A percentile compares a stretch with the other conserved stretches of the same genome.
phyloP scores from a whole-genome alignment of 1,140 invertebrate species.

The Armadillidium nasatum region DNA sequence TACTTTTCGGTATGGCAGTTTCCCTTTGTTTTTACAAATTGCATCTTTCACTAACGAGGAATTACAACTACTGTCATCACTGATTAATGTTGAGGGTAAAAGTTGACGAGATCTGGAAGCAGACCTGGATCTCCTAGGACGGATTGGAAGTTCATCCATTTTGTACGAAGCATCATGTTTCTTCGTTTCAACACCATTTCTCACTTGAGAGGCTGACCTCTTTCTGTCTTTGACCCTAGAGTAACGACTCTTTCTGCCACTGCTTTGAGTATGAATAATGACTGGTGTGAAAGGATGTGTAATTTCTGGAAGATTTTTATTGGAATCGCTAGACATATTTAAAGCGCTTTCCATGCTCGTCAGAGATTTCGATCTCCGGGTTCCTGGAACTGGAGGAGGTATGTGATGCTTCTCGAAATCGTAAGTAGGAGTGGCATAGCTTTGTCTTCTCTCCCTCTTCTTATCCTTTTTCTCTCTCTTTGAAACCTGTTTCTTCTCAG shows the following conservation, averaged over 20 bases:
- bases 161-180: not conserved
- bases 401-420: slow-evolving; percentile 29
- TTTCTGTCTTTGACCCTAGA: not conserved
- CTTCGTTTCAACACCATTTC: not conserved
- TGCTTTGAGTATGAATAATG: not conserved
- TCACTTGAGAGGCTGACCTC: not conserved
- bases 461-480: slow-evolving; percentile 7
- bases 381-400: slow-evolving; percentile 20
- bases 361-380: slow-evolving; percentile 26
- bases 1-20: not conserved
- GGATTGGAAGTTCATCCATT: not conserved
- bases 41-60: not conserved
- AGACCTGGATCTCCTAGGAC: not conserved
- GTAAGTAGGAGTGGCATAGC: not conserved
- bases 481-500: slow-evolving; percentile 28
- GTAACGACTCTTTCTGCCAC: not conserved
- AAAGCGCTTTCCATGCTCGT: slow-evolving; percentile 1
- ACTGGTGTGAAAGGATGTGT: not conserved
- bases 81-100: not conserved
- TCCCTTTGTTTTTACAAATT: not conserved
- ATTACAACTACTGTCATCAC: not conserved
- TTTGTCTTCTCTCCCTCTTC: slow-evolving; percentile 17
- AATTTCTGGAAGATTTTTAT: not conserved
- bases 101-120: not conserved
- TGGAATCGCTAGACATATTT: not conserved